phyloP scores from a whole-genome alignment of 2,113 vertebrate genomes.

The Chamaea fasciata region DNA sequence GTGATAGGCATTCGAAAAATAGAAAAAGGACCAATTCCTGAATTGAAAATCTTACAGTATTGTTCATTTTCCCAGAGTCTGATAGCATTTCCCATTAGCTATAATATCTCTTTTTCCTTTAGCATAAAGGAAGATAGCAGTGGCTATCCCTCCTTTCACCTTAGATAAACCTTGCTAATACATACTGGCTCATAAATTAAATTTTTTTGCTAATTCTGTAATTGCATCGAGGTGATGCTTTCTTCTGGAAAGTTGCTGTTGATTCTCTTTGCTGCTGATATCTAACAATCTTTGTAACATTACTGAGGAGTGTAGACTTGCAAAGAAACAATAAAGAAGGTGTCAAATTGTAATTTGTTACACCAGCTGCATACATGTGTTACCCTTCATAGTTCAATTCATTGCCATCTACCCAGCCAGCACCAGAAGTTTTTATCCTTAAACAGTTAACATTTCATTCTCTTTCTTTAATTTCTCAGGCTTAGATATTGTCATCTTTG shows the following conservation, averaged over 20 bases:
- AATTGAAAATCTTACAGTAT: not conserved
- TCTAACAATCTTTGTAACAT: not conserved
- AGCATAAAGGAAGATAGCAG: not conserved
- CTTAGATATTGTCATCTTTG: not conserved
- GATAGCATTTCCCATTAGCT: not conserved
- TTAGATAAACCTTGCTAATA: not conserved
- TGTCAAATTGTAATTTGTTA: not conserved
- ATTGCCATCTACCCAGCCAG: not conserved
- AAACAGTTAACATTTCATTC: fast-evolving
- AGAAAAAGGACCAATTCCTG: not conserved
- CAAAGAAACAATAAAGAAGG: not conserved
- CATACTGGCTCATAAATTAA: not conserved
- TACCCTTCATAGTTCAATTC: not conserved
- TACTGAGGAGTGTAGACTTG: not conserved
- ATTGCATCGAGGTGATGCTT: not conserved
- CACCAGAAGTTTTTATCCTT: not conserved
- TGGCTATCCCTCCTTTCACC: not conserved
- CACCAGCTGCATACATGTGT: not conserved
- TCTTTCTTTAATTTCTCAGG: not conserved
- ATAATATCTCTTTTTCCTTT: not conserved
- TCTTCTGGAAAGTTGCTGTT: not conserved
- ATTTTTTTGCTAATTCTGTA: not conserved
- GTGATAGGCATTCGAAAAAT: not conserved
- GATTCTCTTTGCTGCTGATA: not conserved
- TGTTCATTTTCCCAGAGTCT: not conserved